These are phyloP conservation scores for Caenorhabditis drosophilae DNA, from an alignment of 2,888 invertebrate genomes.

Conservation along the genomic window DNA sequence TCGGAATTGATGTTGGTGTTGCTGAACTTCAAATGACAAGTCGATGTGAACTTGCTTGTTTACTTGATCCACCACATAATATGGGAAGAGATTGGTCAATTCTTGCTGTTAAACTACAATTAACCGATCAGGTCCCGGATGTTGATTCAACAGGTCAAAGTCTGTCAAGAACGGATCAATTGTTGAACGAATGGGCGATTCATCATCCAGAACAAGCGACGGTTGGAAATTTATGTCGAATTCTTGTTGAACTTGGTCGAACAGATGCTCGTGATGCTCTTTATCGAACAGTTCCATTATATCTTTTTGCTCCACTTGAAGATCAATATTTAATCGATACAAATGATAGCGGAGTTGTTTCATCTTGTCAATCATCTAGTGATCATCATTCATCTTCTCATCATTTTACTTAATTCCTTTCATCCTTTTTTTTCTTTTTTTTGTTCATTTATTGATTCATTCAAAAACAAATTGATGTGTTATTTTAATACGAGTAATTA, in stretches of 20 bases:
- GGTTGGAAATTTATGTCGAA: conserved; percentile 74
- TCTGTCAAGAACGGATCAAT: conserved; percentile 70
- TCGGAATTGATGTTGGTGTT: conserved; percentile 75
- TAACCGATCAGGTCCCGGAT: conserved; percentile 73
- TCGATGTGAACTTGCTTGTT: conserved; percentile 69
- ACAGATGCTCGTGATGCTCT: conserved; percentile 74
- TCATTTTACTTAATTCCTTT: conserved; percentile 1
- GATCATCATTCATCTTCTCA: conserved; percentile 10
- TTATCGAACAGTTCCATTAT: conserved; percentile 74
- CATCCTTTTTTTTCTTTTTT: neutral
- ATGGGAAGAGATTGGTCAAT: conserved; percentile 75
- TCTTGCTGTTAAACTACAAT: conserved; percentile 73
- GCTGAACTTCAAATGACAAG: conserved; percentile 73
- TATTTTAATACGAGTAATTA: conserved; percentile 1
- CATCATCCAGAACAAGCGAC: conserved; percentile 69
- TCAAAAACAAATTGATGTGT: neutral
- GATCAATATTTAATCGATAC: conserved; percentile 41
- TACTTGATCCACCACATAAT: conserved; percentile 73
- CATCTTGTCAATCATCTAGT: conserved; percentile 36
- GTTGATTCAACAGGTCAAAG: conserved; percentile 69
- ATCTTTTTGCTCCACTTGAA: conserved; percentile 59
- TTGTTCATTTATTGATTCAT: neutral
- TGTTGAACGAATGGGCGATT: conserved; percentile 73
- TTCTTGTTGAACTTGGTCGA: conserved; percentile 75
- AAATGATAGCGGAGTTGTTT: conserved; percentile 52